Evolutionary conservation across 2,888 invertebrate genomes (phyloP).

Genomic region (Eugnorisma glareosa): DNA sequence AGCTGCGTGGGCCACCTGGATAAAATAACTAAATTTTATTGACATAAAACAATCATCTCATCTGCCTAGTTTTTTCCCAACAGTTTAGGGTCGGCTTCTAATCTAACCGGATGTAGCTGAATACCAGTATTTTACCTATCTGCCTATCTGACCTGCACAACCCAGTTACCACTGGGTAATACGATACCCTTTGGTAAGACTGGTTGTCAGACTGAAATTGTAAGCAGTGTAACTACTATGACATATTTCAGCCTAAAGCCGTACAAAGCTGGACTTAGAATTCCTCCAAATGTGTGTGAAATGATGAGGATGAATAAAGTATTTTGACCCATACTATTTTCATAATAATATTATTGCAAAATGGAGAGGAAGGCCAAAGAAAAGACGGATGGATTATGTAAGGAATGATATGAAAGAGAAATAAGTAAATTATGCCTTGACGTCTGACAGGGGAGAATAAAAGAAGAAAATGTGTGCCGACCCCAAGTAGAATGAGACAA

Average conservation of each 20-base stretch:
- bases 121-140: not conserved
- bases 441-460: no score
- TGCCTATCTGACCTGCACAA: not conserved
- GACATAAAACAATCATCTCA: not conserved
- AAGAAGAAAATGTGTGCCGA: no score
- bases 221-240: not conserved
- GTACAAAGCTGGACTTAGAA: not conserved
- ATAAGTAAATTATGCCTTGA: no score
- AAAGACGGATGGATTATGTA: no score
- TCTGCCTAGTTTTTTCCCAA: not conserved
- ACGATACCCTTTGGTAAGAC: no score
- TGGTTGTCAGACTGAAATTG: no score
- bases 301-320: not conserved
- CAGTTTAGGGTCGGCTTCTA: not conserved
- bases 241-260: not conserved
- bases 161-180: not conserved
- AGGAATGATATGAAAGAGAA: no score
- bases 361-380: no score
- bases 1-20: slow-evolving; percentile 77
- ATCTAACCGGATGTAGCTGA: not conserved
- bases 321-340: no score
- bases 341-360: no score
- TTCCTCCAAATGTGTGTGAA: not conserved
- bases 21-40: no score
- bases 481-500: no score